Percentiles rank a stretch among this genome's conserved stretches.
These are phyloP conservation scores for Apostichopus parvimensis DNA, from an alignment of 35 echinoderm and acorn worm genomes.

Conservation along the genomic window DNA sequence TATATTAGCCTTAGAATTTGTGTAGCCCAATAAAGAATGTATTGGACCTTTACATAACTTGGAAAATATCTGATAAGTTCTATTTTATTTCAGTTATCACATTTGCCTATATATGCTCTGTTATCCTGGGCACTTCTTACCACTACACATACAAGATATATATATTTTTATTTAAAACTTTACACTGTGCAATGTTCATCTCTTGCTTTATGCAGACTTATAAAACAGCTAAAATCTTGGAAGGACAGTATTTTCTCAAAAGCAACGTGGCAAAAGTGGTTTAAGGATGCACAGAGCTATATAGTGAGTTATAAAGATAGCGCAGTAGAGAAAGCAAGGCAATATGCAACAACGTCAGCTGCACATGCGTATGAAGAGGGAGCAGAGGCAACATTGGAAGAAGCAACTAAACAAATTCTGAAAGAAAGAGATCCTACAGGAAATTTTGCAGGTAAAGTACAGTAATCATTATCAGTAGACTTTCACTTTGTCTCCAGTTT, in stretches of 20 bases:
- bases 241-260: constrained; percentile 19
- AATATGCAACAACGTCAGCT: background rate
- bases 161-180: no score
- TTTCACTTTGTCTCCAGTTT: no score
- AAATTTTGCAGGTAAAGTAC: constrained; percentile 27
- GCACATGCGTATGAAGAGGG: background rate
- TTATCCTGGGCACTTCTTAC: no score
- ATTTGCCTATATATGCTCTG: no score
- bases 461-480: background rate
- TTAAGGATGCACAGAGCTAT: constrained; percentile 9
- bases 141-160: no score
- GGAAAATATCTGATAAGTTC: no score
- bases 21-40: no score
- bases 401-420: background rate
- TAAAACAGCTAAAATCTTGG: background rate
- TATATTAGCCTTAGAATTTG: no score
- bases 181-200: no score
- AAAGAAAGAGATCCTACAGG: background rate
- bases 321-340: constrained; percentile 11
- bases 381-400: background rate
- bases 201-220: background rate
- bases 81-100: no score
- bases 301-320: background rate
- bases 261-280: constrained; percentile 34
- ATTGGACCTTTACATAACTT: no score